Base-by-base conservation (phyloP, 2,888 invertebrate species). In the Ligdia adustata region DNA sequence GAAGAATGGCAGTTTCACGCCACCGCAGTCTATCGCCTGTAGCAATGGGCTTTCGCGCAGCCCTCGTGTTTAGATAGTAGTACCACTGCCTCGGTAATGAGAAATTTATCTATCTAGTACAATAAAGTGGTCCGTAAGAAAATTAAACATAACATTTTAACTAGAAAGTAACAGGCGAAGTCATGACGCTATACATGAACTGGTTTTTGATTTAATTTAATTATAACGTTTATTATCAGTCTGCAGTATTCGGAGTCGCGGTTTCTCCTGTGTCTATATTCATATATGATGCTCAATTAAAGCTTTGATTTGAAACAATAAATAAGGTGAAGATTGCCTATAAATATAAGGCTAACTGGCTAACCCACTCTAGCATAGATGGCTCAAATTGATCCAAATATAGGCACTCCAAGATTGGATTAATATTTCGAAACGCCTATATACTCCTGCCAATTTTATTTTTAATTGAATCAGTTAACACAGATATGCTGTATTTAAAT, bases 91-190 rank as follows among this genome's bases (percentile, higher is more conserved):
- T 31, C 57, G 46, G 62, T 75, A 76, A 76, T 71, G 69, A 73
- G 74, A 72, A 72, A 65, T 64, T 69, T 75, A 75, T 75, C 75
- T 75, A 65, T 67, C 61, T 72, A 57, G 71, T 61, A 59, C 72
- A 61, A 66, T 66, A 57, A 67, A 68, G 60, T 62, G 52, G 56
- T 60, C 59, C 52, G 56, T 54, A 48, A 59, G 44, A 43, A 55
- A 52, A 50, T 53, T 40, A 43, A 55, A 50, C 39, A 28, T 51
- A 41, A 51, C 42, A 55, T 51, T 57, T 49, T 52, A 54, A 54
- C 51, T 60, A 60, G 60, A 57, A 57, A 55, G 60, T 54, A 47
- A 39, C 38, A 26, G 44, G 28, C 22, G 20, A 22, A 22, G 26
- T 12, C 38, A 34, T 43, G 29, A 45, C 37, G 42, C 20, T 39